phyloP scores from a whole-genome alignment of 2,888 invertebrate species.

The Magallana nippona region DNA sequence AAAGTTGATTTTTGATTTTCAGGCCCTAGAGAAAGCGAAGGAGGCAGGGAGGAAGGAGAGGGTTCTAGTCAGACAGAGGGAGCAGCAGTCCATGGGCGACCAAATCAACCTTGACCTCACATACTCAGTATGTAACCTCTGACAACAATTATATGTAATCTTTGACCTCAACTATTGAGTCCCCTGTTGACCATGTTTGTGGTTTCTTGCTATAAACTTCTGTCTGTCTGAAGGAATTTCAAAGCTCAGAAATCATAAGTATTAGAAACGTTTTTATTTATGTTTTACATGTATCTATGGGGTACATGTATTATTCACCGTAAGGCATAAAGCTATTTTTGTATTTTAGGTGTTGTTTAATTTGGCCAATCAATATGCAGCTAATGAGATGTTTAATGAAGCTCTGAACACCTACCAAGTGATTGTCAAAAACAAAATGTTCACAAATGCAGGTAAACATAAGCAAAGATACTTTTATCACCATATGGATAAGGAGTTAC shows the following conservation, averaged over 20 bases:
- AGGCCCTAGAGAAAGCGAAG: constrained; percentile 94
- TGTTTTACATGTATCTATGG: no score
- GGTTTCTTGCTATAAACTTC: no score
- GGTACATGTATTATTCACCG: no score
- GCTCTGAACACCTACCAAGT: constrained; percentile 97
- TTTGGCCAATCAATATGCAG: constrained; percentile 95
- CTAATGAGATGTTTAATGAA: constrained; percentile 96
- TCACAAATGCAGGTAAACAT: constrained; percentile 88
- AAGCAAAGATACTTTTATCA: not conserved
- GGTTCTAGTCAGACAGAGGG: constrained; percentile 92
- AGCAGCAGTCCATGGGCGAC: constrained; percentile 92
- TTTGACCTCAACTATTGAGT: not conserved
- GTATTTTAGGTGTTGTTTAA: constrained; percentile 92
- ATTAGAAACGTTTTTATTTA: no score
- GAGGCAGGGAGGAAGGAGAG: constrained; percentile 97
- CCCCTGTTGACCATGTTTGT: no score
- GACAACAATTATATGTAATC: constrained; percentile 45
- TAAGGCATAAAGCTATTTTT: not conserved
- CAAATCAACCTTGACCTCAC: constrained; percentile 96
- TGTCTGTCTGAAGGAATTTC: no score
- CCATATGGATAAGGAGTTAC: no score
- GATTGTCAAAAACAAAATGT: constrained; percentile 93
- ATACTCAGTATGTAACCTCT: constrained; percentile 87
- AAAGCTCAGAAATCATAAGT: no score
- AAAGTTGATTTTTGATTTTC: constrained; percentile 36